Percentiles rank a stretch among this genome's conserved stretches.
These are phyloP conservation scores for Charina bottae DNA, from an alignment of 2,113 vertebrate genomes.

Conservation along the genomic window DNA sequence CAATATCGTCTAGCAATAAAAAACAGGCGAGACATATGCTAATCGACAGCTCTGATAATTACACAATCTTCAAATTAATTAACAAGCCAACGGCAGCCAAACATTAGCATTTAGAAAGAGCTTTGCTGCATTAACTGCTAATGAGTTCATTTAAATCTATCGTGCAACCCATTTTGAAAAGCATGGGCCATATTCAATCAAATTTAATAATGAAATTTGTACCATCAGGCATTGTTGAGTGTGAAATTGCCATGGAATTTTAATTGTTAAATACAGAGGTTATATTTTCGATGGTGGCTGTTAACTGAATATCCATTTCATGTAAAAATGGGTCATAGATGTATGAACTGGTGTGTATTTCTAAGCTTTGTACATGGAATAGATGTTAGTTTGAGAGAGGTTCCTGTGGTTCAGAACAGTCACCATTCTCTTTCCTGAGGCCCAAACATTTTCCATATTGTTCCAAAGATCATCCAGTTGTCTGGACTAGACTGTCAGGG, in stretches of 20 bases:
- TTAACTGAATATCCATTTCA: slow-evolving; percentile 50
- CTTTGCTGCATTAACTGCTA: slow-evolving; percentile 78
- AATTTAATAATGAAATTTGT: slow-evolving; percentile 76
- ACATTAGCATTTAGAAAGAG: slow-evolving; percentile 81
- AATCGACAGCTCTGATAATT: slow-evolving; percentile 78
- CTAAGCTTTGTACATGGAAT: background rate
- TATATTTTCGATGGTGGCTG: slow-evolving; percentile 32
- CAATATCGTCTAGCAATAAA: slow-evolving; percentile 71
- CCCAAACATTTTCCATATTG: background rate
- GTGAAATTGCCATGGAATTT: slow-evolving; percentile 76
- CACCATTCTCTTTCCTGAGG: background rate
- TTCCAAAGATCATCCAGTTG: background rate
- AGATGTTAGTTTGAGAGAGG: background rate
- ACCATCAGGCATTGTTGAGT: slow-evolving; percentile 73
- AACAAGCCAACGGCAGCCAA: slow-evolving; percentile 81
- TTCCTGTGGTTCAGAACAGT: background rate
- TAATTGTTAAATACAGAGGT: slow-evolving; percentile 68
- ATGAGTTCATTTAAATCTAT: slow-evolving; percentile 82
- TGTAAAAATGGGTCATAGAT: slow-evolving; percentile 14
- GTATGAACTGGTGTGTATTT: background rate
- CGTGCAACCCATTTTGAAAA: slow-evolving; percentile 69
- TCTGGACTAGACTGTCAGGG: background rate
- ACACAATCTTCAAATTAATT: slow-evolving; percentile 84
- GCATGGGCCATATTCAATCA: slow-evolving; percentile 76
- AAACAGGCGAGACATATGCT: slow-evolving; percentile 69